Evolutionary conservation across 2,888 invertebrate genomes (phyloP).

Genomic region (Microplitis deprimator): DNA sequence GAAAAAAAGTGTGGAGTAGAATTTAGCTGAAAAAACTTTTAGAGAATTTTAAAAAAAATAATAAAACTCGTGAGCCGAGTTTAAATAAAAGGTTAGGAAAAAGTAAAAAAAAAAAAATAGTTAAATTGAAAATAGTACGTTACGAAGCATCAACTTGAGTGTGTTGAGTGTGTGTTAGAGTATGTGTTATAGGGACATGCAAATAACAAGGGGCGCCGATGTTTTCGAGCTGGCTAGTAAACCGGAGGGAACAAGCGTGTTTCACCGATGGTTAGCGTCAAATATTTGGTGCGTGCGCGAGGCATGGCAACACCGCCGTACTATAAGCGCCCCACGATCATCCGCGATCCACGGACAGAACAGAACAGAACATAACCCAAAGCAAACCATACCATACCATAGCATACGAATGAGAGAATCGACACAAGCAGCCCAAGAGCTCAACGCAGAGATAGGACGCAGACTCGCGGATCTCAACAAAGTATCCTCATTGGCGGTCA

Average conservation of each 20-base stretch:
- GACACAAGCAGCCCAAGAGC: background rate
- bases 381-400: background rate
- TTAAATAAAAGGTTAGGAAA: background rate
- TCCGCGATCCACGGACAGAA: constrained; percentile 9
- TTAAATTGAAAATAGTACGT: constrained; percentile 5
- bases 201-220: constrained; percentile 61
- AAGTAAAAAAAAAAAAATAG: background rate
- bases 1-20: background rate
- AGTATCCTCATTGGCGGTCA: constrained; percentile 38
- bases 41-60: background rate
- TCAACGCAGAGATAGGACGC: constrained; percentile 1
- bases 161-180: background rate
- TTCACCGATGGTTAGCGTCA: constrained; percentile 70
- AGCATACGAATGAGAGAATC: background rate
- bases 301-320: constrained; percentile 66
- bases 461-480: constrained; percentile 12
- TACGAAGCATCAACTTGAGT: background rate
- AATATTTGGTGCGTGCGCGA: constrained; percentile 69
- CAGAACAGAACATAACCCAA: background rate
- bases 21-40: background rate
- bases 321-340: constrained; percentile 33
- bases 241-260: constrained; percentile 59
- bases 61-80: background rate
- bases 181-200: constrained; percentile 26
- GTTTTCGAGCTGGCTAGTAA: constrained; percentile 70